Percentiles rank a stretch among this genome's conserved stretches.
Evolutionary conservation across 1,140 invertebrate species (phyloP).

Genomic region (Euglossa dilemma): DNA sequence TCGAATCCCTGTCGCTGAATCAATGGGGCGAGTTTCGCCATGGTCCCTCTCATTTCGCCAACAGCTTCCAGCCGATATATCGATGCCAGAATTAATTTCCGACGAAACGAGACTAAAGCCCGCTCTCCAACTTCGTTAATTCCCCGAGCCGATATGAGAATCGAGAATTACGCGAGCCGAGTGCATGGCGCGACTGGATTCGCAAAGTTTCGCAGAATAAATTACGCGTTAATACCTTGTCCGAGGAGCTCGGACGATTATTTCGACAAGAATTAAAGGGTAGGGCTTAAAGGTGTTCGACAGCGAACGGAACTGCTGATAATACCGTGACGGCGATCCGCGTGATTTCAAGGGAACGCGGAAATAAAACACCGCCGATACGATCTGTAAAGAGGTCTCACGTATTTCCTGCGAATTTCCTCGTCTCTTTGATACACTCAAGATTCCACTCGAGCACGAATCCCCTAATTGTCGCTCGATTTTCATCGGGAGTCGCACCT

Average conservation of each 20-base stretch:
- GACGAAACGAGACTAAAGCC: not conserved
- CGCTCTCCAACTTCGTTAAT: conserved; percentile 16
- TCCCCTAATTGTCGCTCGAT: conserved; percentile 19
- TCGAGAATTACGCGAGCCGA: conserved; percentile 7
- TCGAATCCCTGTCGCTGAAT: conserved; percentile 9
- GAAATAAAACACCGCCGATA: not conserved
- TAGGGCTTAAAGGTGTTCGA: not conserved
- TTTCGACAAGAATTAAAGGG: not conserved
- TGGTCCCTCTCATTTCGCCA: not conserved
- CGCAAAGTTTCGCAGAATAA: conserved; percentile 13
- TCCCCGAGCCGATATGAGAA: not conserved
- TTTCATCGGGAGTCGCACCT: not conserved
- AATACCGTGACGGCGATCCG: too few species aligned
- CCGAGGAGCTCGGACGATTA: not conserved
- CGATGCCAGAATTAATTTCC: conserved; percentile 9
- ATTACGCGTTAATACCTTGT: conserved; percentile 5
- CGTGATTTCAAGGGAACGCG: not conserved
- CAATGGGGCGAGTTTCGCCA: conserved; percentile 22
- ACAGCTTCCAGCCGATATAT: not conserved
- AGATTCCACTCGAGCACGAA: not conserved
- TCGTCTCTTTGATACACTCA: rapidly evolving
- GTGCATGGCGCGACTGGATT: conserved; percentile 5
- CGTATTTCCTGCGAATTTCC: not conserved
- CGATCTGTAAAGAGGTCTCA: too few species aligned
- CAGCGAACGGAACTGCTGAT: not conserved